phyloP scores from a whole-genome alignment of 2,888 invertebrate genomes.

The Rutpela maculata region DNA sequence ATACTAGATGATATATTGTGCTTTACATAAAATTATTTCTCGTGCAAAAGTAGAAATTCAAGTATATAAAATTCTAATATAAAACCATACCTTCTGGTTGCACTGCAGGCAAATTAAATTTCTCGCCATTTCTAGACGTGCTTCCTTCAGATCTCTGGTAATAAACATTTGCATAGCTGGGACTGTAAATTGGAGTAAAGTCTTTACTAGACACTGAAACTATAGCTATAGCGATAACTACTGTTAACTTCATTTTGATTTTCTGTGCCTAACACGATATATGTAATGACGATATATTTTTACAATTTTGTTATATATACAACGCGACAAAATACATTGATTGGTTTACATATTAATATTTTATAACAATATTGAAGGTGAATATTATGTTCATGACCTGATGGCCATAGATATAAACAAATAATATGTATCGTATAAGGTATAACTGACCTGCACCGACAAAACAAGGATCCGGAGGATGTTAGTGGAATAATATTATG shows the following conservation, averaged over 20 bases:
- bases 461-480: conserved; percentile 7
- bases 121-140: conserved; percentile 6
- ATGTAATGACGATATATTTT: neutral
- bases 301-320: conserved; percentile 8
- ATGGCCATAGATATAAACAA: neutral
- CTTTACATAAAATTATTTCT: neutral
- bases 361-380: conserved; percentile 28
- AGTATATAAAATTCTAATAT: conserved; percentile 8
- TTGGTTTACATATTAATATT: neutral
- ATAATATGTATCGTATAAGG: conserved; percentile 30
- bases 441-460: conserved; percentile 19
- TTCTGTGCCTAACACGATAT: neutral
- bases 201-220: conserved; percentile 26
- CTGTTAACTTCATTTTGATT: conserved; percentile 21
- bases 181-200: conserved; percentile 43
- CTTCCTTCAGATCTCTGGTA: conserved; percentile 18
- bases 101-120: conserved; percentile 22
- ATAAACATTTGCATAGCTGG: conserved; percentile 44
- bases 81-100: conserved; percentile 40
- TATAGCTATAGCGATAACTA: conserved; percentile 16
- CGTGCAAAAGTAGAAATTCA: neutral
- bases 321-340: neutral
- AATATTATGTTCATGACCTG: conserved; percentile 29
- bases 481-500: conserved; percentile 13
- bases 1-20: neutral